These are phyloP conservation scores for Andricus quercusramuli DNA, from an alignment of 2,888 invertebrate genomes.

Conservation along the genomic window DNA sequence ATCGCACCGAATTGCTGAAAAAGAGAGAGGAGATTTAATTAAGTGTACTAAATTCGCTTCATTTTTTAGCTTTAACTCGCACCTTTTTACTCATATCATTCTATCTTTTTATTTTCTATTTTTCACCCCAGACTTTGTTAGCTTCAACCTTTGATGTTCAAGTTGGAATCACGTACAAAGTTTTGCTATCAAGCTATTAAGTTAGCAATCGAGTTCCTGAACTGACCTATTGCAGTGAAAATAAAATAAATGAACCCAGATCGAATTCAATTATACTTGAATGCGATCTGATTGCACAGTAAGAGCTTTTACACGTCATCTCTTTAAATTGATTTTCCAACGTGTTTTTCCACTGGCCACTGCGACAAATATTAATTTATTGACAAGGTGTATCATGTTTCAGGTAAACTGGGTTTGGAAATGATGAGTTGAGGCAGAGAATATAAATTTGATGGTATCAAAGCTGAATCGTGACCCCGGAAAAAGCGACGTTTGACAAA, in stretches of 20 bases:
- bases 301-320: slow-evolving; percentile 3
- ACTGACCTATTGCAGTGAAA: background rate
- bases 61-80: background rate
- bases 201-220: background rate
- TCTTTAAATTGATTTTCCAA: slow-evolving; percentile 10
- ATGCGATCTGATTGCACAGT: slow-evolving; percentile 29
- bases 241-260: background rate
- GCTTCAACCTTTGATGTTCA: background rate
- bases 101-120: background rate
- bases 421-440: background rate
- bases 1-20: slow-evolving; percentile 98
- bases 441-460: background rate
- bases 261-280: slow-evolving; percentile 15
- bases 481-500: background rate
- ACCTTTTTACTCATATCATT: background rate
- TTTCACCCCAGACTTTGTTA: background rate
- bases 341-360: background rate
- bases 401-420: background rate
- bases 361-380: background rate
- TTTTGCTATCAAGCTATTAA: slow-evolving; percentile 8
- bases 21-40: slow-evolving; percentile 47
- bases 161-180: background rate
- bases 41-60: background rate
- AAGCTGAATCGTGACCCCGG: background rate
- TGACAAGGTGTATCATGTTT: background rate